Conservation (phyloP, 2,888 invertebrate genomes). For the Drosophila ezoana region DNA sequence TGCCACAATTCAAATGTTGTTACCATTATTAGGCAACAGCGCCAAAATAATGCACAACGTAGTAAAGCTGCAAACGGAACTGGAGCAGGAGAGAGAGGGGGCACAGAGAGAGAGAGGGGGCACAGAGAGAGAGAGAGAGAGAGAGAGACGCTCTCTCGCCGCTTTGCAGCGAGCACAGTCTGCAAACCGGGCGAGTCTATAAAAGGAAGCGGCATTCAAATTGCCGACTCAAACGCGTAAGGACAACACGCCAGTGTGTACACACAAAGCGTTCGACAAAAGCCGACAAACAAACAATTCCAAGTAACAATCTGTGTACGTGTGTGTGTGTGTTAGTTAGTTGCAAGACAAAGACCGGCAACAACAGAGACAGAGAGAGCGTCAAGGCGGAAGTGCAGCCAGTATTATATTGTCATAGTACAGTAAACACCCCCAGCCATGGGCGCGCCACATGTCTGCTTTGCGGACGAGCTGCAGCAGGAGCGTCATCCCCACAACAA, state of each 20-base stretch:
- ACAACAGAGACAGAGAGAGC: constrained; percentile 48
- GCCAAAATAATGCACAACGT: constrained; percentile 43
- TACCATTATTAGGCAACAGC: constrained; percentile 43
- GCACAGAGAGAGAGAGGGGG: constrained; percentile 11
- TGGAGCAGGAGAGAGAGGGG: constrained; percentile 9
- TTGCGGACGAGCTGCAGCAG: constrained; percentile 72
- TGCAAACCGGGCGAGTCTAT: constrained; percentile 75
- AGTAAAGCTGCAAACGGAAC: constrained; percentile 4
- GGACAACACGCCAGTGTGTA: constrained; percentile 69
- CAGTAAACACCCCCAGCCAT: constrained; percentile 36
- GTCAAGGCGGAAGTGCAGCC: constrained; percentile 34
- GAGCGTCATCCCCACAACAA: constrained; percentile 10
- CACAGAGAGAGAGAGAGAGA: background rate
- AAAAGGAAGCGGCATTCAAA: constrained; percentile 77
- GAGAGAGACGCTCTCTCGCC: constrained; percentile 8
- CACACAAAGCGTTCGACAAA: constrained; percentile 49
- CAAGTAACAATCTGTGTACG: constrained; percentile 11
- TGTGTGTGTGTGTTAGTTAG: constrained; percentile 14
- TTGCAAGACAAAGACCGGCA: constrained; percentile 63
- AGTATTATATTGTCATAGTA: background rate
- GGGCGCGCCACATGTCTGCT: constrained; percentile 77
- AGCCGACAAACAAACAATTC: constrained; percentile 35
- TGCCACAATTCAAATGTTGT: constrained; percentile 45
- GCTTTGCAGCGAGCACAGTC: constrained; percentile 45
- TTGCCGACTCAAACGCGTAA: constrained; percentile 81